phyloP scores from a whole-genome alignment of 2,797 vertebrate genomes.

The Chloroceryle inda region DNA sequence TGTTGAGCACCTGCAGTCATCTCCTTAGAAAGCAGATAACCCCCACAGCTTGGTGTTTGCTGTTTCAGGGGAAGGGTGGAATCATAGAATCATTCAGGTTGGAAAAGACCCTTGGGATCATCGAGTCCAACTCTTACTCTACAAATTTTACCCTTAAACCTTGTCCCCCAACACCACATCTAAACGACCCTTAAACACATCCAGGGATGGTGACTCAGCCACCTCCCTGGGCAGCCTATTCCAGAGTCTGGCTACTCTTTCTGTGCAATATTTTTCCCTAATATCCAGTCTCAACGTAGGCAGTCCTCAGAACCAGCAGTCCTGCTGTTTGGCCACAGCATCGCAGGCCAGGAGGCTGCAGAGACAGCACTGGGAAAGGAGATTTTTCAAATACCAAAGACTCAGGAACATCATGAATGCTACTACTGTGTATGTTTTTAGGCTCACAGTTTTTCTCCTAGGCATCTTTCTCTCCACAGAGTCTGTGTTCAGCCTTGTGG shows the following conservation, averaged over 20 bases:
- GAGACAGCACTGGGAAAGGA: background rate
- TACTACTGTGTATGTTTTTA: background rate
- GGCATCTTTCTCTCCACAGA: background rate
- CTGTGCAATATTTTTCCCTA: too few relatives aligned
- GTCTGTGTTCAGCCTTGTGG: background rate
- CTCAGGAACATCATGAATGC: background rate
- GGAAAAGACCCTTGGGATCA: too few relatives aligned
- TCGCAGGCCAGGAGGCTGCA: rapidly evolving
- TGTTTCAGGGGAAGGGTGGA: background rate
- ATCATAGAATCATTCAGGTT: too few relatives aligned
- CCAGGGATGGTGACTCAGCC: too few relatives aligned
- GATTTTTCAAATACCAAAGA: background rate
- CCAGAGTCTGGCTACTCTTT: too few relatives aligned
- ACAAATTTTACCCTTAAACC: too few relatives aligned
- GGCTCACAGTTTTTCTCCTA: background rate
- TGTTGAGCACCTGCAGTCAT: background rate
- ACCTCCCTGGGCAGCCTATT: too few relatives aligned
- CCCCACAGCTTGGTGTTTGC: background rate
- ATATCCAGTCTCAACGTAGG: background rate
- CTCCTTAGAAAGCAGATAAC: background rate
- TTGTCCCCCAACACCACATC: too few relatives aligned
- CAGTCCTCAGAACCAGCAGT: background rate
- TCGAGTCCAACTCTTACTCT: too few relatives aligned
- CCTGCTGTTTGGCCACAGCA: rapidly evolving
- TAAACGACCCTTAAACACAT: too few relatives aligned